Percentiles rank a stretch among this genome's conserved stretches.
phyloP scores from a whole-genome alignment of 2,113 vertebrate species.

The Eretmochelys imbricata region DNA sequence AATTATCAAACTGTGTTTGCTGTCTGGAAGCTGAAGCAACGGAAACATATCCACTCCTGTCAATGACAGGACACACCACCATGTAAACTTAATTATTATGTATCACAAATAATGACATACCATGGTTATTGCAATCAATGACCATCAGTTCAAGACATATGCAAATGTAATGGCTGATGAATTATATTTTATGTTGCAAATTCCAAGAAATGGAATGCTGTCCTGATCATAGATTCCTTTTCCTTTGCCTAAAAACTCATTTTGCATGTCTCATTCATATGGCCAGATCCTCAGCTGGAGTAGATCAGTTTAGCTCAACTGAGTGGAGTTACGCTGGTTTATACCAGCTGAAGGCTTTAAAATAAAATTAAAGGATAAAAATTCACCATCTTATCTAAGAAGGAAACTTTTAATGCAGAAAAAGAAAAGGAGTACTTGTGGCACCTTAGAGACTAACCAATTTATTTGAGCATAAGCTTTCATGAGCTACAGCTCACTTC shows the following conservation, averaged over 20 bases:
- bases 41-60: background rate
- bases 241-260: constrained; percentile 1
- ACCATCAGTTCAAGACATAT: constrained; percentile 30
- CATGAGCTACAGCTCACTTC: no score
- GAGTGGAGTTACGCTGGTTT: background rate
- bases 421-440: background rate
- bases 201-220: constrained; percentile 42
- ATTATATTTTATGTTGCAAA: constrained; percentile 74
- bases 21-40: background rate
- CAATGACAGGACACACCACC: background rate
- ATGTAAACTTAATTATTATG: constrained; percentile 34
- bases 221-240: constrained; percentile 45
- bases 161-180: constrained; percentile 4
- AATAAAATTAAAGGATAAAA: background rate
- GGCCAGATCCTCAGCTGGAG: constrained; percentile 10
- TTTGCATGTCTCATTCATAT: constrained; percentile 29
- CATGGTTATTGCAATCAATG: constrained; percentile 35
- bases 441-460: no score
- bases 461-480: no score
- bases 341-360: background rate
- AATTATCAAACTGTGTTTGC: background rate
- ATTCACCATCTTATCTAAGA: background rate
- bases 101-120: constrained; percentile 18
- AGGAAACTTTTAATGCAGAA: background rate
- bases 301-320: fast-evolving